Conservation (phyloP, 2,113 vertebrate genomes). For the Probosciger aterrimus region DNA sequence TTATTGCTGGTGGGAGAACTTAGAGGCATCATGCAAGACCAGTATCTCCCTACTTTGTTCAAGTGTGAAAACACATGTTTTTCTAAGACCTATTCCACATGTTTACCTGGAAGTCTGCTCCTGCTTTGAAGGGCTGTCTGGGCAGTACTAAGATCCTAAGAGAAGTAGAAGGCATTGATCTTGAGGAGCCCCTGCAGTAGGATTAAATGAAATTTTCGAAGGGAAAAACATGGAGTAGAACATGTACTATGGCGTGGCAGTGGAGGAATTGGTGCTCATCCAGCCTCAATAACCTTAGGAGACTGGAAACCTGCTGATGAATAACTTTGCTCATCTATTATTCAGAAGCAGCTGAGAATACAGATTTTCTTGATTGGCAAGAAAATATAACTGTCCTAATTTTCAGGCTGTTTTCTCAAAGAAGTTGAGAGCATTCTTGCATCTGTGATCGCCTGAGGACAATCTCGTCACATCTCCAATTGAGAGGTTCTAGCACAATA, state of each 20-base stretch:
- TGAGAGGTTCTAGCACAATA: background rate
- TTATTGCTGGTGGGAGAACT: background rate
- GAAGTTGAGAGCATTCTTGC: background rate
- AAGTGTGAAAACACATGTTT: background rate
- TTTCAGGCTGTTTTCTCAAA: background rate
- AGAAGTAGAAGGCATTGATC: background rate
- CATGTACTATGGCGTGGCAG: background rate
- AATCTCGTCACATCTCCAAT: background rate
- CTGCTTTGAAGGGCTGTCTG: background rate
- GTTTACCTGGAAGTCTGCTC: background rate
- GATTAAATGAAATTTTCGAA: background rate
- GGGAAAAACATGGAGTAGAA: background rate
- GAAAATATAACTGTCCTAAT: background rate
- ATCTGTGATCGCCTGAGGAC: background rate
- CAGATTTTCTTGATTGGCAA: background rate
- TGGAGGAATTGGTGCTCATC: background rate
- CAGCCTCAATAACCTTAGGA: background rate
- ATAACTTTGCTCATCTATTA: background rate
- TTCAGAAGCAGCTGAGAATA: background rate
- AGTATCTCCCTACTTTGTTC: background rate
- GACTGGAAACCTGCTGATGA: background rate
- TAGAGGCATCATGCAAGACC: fast-evolving
- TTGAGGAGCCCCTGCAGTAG: background rate
- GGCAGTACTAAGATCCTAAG: background rate
- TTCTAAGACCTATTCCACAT: background rate